These are phyloP conservation scores for Nysson spinosus DNA, from an alignment of 2,888 invertebrate species.

Conservation along the genomic window DNA sequence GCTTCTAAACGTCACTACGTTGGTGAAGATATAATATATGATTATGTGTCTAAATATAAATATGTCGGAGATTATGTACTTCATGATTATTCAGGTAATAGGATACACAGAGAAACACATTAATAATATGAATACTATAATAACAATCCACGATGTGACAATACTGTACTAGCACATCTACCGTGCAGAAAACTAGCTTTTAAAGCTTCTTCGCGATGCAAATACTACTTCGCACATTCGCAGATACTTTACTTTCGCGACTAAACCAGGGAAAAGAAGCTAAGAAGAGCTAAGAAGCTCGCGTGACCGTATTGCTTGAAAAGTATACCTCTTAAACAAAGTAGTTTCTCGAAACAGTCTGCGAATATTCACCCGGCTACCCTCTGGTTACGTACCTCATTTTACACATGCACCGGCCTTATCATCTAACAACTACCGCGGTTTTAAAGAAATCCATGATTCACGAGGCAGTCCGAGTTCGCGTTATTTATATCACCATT, in stretches of 20 bases:
- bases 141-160: too few relatives aligned
- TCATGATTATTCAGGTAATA: too few relatives aligned
- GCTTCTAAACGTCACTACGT: too few relatives aligned
- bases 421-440: slow-evolving; percentile 12
- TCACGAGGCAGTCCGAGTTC: slow-evolving; percentile 2
- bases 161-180: too few relatives aligned
- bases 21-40: too few relatives aligned
- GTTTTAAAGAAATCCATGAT: background rate
- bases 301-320: slow-evolving; percentile 44
- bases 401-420: slow-evolving; percentile 13
- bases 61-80: too few relatives aligned
- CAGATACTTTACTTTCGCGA: slow-evolving; percentile 4
- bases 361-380: slow-evolving; percentile 17
- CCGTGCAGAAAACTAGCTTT: too few relatives aligned
- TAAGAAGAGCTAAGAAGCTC: slow-evolving; percentile 8
- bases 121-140: too few relatives aligned
- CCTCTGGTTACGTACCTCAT: slow-evolving; percentile 15
- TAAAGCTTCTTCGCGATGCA: slow-evolving; percentile 31
- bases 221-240: slow-evolving; percentile 28
- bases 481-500: slow-evolving; percentile 34
- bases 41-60: too few relatives aligned
- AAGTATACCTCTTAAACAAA: slow-evolving; percentile 37
- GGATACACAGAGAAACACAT: too few relatives aligned
- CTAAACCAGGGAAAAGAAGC: slow-evolving; percentile 6
- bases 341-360: slow-evolving; percentile 41